phyloP scores from a whole-genome alignment of 2,113 vertebrate species.

The Axis porcinus region DNA sequence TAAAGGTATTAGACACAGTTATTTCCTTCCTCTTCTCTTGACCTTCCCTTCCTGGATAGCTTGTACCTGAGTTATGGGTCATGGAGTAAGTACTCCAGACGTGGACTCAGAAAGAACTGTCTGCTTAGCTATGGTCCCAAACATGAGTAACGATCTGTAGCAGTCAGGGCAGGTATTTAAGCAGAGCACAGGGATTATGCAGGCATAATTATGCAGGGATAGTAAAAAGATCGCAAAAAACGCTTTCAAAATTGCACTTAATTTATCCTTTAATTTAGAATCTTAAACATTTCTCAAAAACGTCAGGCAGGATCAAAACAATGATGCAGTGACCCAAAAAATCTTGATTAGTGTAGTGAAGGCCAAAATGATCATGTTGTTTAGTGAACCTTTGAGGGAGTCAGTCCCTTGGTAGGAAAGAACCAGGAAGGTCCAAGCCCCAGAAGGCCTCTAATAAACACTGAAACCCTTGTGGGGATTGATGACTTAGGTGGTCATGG shows the following conservation, averaged over 20 bases:
- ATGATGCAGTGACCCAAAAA: neutral
- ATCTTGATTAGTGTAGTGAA: slow-evolving; percentile 28
- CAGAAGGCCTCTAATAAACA: neutral
- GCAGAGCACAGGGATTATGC: slow-evolving; percentile 28
- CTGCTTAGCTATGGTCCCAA: neutral
- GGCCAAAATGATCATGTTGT: slow-evolving; percentile 26
- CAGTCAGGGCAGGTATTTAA: slow-evolving; percentile 24
- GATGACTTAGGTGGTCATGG: neutral
- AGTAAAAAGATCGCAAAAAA: slow-evolving; percentile 72
- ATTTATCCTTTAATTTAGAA: slow-evolving; percentile 57
- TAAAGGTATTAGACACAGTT: neutral
- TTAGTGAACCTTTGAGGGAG: neutral
- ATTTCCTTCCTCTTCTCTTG: neutral
- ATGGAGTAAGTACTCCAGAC: neutral
- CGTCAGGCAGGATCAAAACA: slow-evolving; percentile 64
- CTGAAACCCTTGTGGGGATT: accelerated
- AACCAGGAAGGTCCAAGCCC: neutral
- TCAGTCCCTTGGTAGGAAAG: neutral
- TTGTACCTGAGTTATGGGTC: neutral
- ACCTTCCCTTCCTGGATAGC: neutral
- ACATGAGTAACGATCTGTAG: neutral
- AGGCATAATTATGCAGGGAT: slow-evolving; percentile 56
- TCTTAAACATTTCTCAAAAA: slow-evolving; percentile 62
- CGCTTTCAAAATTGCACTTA: slow-evolving; percentile 62
- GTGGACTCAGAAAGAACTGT: neutral